These are phyloP conservation scores for Lottia gigantea DNA, from an alignment of 2,888 invertebrate species.

Conservation along the genomic window DNA sequence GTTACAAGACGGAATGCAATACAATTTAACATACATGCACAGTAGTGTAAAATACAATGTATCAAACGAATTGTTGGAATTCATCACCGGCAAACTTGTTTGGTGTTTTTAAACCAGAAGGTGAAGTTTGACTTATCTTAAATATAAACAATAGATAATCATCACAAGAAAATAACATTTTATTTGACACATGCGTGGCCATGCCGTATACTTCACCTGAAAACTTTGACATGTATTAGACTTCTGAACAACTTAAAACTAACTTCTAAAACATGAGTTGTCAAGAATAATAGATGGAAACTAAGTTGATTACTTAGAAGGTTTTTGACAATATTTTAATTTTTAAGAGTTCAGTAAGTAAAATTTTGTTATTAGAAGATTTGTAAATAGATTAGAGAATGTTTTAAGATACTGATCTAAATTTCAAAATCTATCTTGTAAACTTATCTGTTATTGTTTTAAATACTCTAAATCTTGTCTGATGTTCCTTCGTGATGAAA, in stretches of 20 bases:
- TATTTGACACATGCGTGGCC: conserved; percentile 2
- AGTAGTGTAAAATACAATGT: too few species aligned
- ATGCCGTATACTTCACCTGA: background rate
- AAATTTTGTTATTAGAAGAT: background rate
- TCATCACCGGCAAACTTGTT: background rate
- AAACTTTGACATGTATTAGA: background rate
- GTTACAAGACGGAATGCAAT: too few species aligned
- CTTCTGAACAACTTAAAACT: too few species aligned
- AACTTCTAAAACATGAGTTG: too few species aligned
- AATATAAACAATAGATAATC: conserved; percentile 8
- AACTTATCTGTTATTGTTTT: conserved; percentile 4
- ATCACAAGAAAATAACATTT: conserved; percentile 1
- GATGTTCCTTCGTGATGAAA: too few species aligned
- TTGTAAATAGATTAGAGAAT: background rate
- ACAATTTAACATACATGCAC: too few species aligned
- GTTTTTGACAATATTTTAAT: too few species aligned
- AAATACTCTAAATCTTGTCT: background rate
- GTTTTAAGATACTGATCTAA: background rate
- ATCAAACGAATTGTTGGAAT: too few species aligned
- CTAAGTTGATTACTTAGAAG: too few species aligned
- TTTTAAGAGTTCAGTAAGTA: too few species aligned
- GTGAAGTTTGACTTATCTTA: background rate
- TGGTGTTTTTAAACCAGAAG: background rate
- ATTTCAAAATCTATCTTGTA: background rate
- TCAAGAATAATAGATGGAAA: too few species aligned